These are phyloP conservation scores for Parnassius smintheus DNA, from an alignment of 2,888 invertebrate genomes.

Conservation along the genomic window DNA sequence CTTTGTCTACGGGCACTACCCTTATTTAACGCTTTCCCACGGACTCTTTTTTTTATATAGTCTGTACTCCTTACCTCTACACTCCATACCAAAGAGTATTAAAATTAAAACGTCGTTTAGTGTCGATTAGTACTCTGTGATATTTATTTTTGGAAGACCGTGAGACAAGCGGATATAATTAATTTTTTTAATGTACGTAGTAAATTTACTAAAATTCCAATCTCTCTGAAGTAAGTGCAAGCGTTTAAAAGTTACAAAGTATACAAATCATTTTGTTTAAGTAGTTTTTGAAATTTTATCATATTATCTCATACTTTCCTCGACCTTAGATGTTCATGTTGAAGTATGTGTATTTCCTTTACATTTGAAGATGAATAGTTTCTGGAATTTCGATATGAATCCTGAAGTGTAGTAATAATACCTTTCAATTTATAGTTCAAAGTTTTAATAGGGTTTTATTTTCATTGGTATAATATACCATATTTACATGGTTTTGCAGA, in stretches of 20 bases:
- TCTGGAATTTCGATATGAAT: slow-evolving; percentile 7
- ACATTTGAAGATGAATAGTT: slow-evolving; percentile 3
- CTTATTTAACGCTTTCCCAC: no score
- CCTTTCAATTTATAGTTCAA: neutral
- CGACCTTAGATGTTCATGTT: no score
- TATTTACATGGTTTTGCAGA: slow-evolving; percentile 30
- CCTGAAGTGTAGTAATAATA: neutral
- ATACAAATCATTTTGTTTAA: no score
- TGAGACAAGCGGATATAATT: slow-evolving; percentile 48
- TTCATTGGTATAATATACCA: neutral
- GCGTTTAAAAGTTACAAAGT: slow-evolving; percentile 9
- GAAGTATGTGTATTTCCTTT: slow-evolving; percentile 10
- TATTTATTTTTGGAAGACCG: slow-evolving; percentile 63
- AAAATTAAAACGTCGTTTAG: slow-evolving; percentile 8
- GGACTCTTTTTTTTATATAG: no score
- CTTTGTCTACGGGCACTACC: no score
- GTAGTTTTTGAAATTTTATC: no score
- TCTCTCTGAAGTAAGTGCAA: slow-evolving; percentile 6
- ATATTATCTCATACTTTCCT: no score
- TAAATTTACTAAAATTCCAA: slow-evolving; percentile 31
- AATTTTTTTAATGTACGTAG: slow-evolving; percentile 46
- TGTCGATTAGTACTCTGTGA: slow-evolving; percentile 30
- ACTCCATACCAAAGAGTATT: no score
- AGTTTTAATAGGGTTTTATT: no score
- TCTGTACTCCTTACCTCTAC: no score